A percentile compares a stretch with the other conserved stretches of the same genome.
These are phyloP conservation scores for Onchidella celtica DNA, from an alignment of 2,888 invertebrate species.

Conservation along the genomic window DNA sequence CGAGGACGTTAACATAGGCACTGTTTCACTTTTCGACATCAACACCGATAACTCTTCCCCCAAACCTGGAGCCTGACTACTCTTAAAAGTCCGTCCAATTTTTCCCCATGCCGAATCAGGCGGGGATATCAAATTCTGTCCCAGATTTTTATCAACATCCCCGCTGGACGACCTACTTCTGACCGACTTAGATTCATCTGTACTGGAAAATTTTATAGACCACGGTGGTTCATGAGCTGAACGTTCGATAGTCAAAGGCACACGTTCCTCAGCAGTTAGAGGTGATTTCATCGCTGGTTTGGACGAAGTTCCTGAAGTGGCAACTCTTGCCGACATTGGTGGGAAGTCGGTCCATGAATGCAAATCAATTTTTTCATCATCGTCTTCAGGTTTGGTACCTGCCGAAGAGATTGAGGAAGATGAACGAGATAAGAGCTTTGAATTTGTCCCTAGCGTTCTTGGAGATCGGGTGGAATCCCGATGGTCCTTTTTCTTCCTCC, in stretches of 20 bases:
- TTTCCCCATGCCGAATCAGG: slow-evolving; percentile 38
- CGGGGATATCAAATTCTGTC: not conserved
- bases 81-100: slow-evolving; percentile 29
- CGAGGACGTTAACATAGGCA: slow-evolving; percentile 1
- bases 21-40: not conserved
- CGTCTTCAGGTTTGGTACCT: slow-evolving; percentile 35
- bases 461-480: not conserved
- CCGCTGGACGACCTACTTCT: slow-evolving; percentile 40
- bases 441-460: slow-evolving; percentile 18
- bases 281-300: not conserved
- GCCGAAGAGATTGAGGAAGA: slow-evolving; percentile 44
- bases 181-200: slow-evolving; percentile 14
- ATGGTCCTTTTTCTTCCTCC: slow-evolving; percentile 26
- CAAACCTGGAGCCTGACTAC: not conserved
- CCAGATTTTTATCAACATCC: slow-evolving; percentile 4
- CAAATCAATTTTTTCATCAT: slow-evolving; percentile 50
- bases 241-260: slow-evolving; percentile 34
- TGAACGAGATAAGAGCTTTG: slow-evolving; percentile 34
- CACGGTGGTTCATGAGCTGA: slow-evolving; percentile 48
- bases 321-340: slow-evolving; percentile 23
- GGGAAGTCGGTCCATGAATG: slow-evolving; percentile 53
- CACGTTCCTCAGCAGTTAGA: not conserved
- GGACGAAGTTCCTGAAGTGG: not conserved
- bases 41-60: slow-evolving; percentile 10
- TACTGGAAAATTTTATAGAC: slow-evolving; percentile 36